These are phyloP conservation scores for Oreotragus oreotragus DNA, from an alignment of 2,113 vertebrate species.

Conservation along the genomic window DNA sequence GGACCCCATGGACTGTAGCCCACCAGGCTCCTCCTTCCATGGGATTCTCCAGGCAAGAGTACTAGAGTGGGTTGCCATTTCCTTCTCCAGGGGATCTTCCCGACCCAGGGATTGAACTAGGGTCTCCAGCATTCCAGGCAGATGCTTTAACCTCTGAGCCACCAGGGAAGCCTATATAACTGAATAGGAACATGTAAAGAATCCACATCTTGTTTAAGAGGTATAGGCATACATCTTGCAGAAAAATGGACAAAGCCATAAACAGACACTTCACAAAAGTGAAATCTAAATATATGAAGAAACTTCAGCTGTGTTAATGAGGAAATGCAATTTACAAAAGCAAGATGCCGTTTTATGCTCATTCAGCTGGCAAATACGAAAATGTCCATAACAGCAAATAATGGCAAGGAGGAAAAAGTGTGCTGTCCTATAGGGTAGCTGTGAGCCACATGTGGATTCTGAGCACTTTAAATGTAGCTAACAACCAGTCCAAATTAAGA, in stretches of 20 bases:
- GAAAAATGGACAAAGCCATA: not conserved
- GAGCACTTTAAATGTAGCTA: not conserved
- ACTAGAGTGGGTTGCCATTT: no score
- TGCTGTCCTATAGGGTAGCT: no score
- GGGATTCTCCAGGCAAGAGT: no score
- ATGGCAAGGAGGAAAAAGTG: not conserved
- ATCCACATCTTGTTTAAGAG: not conserved
- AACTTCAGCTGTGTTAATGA: not conserved
- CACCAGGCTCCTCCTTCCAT: no score
- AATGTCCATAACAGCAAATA: not conserved
- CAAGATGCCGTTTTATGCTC: not conserved
- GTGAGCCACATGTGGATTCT: not conserved
- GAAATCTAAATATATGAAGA: not conserved
- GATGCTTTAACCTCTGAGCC: no score
- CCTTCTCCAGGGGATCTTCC: no score
- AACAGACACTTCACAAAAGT: not conserved
- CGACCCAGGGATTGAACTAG: no score
- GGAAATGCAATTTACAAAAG: not conserved
- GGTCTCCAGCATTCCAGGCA: no score
- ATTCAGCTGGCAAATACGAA: not conserved
- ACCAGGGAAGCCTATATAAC: not conserved
- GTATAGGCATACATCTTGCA: not conserved
- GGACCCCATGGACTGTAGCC: no score
- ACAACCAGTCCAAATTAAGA: not conserved
- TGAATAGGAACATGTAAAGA: not conserved